phyloP scores from a whole-genome alignment of 2,113 vertebrate genomes.

The Electrona antarctica region DNA sequence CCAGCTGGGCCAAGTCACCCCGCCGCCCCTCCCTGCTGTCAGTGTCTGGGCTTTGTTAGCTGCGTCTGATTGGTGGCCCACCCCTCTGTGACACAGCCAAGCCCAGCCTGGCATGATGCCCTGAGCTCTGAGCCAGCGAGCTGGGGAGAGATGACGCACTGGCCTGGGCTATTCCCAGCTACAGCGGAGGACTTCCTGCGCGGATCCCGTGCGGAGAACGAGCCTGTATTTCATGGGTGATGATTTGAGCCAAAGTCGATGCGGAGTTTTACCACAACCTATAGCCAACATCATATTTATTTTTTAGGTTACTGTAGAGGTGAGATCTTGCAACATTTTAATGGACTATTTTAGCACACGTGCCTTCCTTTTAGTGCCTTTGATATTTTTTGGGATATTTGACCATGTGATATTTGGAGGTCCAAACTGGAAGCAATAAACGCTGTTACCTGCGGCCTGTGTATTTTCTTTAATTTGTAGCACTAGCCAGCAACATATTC shows the following conservation, averaged over 20 bases:
- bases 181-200: constrained; percentile 2
- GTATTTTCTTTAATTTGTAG: no score
- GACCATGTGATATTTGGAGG: no score
- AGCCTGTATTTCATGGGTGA: not conserved
- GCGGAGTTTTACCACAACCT: no score
- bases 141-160: constrained; percentile 21
- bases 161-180: constrained; percentile 6
- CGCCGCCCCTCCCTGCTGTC: constrained; percentile 3
- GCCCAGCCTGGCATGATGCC: constrained; percentile 19
- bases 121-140: constrained; percentile 20
- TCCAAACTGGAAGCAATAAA: no score
- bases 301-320: no score
- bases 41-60: constrained; percentile 30
- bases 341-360: no score
- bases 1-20: constrained; percentile 3
- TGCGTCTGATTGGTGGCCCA: constrained; percentile 13
- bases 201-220: not conserved
- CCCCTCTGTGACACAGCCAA: constrained; percentile 9
- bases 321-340: no score
- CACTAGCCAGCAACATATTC: no score
- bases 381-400: no score
- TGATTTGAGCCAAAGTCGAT: not conserved
- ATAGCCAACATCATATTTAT: no score
- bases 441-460: no score
- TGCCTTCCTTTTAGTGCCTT: no score